Evolutionary conservation across 2,797 vertebrate genomes (phyloP), one percentile per base, ranked within the genome.

Genomic region (Tragelaphus oryx): DNA sequence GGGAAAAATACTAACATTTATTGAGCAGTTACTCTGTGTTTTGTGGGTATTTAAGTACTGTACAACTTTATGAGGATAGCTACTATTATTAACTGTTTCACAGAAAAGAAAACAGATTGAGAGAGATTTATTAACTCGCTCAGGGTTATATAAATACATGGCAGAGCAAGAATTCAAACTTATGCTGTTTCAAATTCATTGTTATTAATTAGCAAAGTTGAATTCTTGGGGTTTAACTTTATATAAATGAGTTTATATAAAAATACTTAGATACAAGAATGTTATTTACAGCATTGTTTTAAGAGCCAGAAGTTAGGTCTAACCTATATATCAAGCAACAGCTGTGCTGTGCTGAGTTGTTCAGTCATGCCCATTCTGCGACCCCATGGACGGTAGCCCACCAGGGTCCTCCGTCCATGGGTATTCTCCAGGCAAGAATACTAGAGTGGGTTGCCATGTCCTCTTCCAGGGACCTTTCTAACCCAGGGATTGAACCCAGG

Each of bases 281-380:
- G 28, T 82, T 92, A 94, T 71, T 78, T 37, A n/a, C 50, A 82
- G 18, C 57, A 55, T 81, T 75, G 28, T 89, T 86, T 37, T 10
- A 92, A 50, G 62, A 89, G 41, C 37, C 89, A 85, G 12, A 80
- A 96, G 13, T 87, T 91, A 96, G 52, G 88, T 80, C 54, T 91
- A 83, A 54, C 26, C 48, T 89, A 83, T 94, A 82, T 82, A 71
- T 62, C 8, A 76, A 94, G 75, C 41, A 95, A 75, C 62, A 65
- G 62, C 62, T 65, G 33, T 68, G 18, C 18, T 68, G 65, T 22
- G 33, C 65, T 68, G 33, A 68, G 65, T 68, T 2, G 1, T 33
- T 68, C 65, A 68, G 33, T 68, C 0, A 1, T 37, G 33, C 37
- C 18, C 1, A 10, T 22, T 68, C 37, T 37, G 65, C 0, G 3